Evolutionary conservation across 2,797 vertebrate genomes (phyloP).

Genomic region (Acanthiza pusilla): DNA sequence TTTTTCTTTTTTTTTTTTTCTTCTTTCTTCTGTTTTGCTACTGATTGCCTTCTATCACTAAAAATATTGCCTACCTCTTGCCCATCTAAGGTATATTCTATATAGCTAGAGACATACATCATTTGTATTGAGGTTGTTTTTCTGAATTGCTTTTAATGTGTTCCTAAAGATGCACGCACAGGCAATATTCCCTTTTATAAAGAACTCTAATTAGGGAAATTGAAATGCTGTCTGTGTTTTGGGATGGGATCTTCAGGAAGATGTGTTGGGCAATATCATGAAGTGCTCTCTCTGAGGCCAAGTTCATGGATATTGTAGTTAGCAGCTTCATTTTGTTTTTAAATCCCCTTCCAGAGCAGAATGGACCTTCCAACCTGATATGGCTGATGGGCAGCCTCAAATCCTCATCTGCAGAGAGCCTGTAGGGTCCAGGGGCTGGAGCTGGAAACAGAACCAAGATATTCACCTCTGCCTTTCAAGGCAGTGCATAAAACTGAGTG

Average conservation of each 20-base stretch:
- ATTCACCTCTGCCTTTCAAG: not conserved
- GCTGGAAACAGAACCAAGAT: not conserved
- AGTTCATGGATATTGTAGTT: not conserved
- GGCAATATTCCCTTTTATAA: not conserved
- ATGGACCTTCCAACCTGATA: accelerated
- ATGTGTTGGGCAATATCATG: not conserved
- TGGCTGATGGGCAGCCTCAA: not conserved
- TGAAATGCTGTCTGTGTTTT: not conserved
- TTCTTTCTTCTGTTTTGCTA: not conserved
- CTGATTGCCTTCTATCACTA: not conserved
- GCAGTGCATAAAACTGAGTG: not conserved
- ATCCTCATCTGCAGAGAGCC: not conserved
- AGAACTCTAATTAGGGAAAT: not conserved
- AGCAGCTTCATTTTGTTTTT: not conserved
- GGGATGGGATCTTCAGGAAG: not conserved
- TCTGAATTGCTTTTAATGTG: not conserved
- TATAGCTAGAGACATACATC: not conserved
- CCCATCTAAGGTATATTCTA: not conserved
- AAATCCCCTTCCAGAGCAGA: not conserved
- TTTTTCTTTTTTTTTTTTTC: accelerated
- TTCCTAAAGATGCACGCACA: not conserved
- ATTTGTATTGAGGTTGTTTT: not conserved
- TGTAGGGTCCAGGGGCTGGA: not conserved
- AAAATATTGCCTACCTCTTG: not conserved
- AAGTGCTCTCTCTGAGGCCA: not conserved